Base-by-base conservation (phyloP, 2,888 invertebrate genomes). In the Aspidiotus rigidus region DNA sequence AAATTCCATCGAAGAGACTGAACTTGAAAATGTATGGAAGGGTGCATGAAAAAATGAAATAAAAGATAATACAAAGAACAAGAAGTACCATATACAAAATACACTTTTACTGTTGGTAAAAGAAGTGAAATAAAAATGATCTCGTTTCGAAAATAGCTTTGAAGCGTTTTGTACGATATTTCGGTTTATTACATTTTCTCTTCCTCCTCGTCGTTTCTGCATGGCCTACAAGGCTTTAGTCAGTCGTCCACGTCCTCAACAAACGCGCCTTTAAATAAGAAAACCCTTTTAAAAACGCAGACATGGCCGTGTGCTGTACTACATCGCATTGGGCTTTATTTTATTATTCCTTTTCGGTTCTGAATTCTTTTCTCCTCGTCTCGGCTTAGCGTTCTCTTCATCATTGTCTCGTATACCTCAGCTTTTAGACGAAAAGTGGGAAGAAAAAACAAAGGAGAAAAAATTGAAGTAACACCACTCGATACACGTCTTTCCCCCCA, bases 181-280 rank as follows among this genome's bases (percentile, higher is more conserved):
- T 49, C 49, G 49, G 49, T 49, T 49, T 49, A 49, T 49, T 49
- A 49, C 49, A 49, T 49, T 49, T 49, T 49, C 11, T n/a, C 49
- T 11, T 49, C n/a, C 49, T 49, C n/a, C n/a, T 49, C 3, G 10
- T n/a, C 49, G 49, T n/a, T n/a, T 2, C 49, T 28, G 28, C 28
- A 28, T 5, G 28, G 28, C 28, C 28, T 28, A 28, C 28, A 28
- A 28, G 28, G 49, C n/a, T 49, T 49, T 49, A 11, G 49, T 49
- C 10, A 13, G 10, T 49, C 49, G 49, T n/a, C 11, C n/a, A 13
- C 49, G 49, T 13, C 49, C 11, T 13, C 49, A 49, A n/a, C 11
- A n/a, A n/a, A 49, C 11, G 49, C 11, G 49, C n/a, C 11, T 11
- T n/a, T 49, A 49, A 49, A n/a, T 49, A 49, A 49, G 11, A 49